A percentile compares a stretch with the other conserved stretches of the same genome.
These are phyloP conservation scores for Chalcis sispes DNA, from an alignment of 2,888 invertebrate genomes.

Conservation along the genomic window DNA sequence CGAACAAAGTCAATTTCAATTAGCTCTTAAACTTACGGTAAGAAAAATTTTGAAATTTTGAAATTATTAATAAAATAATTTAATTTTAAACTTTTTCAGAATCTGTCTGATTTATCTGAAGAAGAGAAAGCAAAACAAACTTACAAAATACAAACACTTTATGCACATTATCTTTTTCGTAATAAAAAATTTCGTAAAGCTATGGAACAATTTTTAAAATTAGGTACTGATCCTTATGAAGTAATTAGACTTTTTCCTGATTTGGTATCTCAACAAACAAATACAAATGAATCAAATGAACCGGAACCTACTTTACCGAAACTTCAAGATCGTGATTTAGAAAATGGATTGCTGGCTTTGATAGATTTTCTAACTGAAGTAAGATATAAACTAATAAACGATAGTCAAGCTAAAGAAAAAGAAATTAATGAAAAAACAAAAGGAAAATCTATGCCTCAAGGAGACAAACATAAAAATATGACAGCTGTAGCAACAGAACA, in stretches of 20 bases:
- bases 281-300: conserved; percentile 73
- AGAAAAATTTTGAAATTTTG: conserved; percentile 65
- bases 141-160: conserved; percentile 91
- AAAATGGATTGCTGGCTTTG: conserved; percentile 91
- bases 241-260: conserved; percentile 97
- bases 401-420: conserved; percentile 66
- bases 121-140: conserved; percentile 89
- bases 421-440: conserved; percentile 64
- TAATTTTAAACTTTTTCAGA: conserved; percentile 77
- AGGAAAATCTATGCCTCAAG: conserved; percentile 63
- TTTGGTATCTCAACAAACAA: conserved; percentile 82
- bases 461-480: conserved; percentile 74
- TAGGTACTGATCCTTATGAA: conserved; percentile 95
- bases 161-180: conserved; percentile 94
- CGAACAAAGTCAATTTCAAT: conserved; percentile 93
- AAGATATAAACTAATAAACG: conserved; percentile 78
- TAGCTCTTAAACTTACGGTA: conserved; percentile 94
- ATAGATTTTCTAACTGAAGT: conserved; percentile 93
- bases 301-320: conserved; percentile 78
- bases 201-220: conserved; percentile 92
- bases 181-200: conserved; percentile 92
- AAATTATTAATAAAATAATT: conserved; percentile 18
- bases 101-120: conserved; percentile 87
- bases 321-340: conserved; percentile 89
- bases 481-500: conserved; percentile 79